Conservation (phyloP, 2,797 vertebrate genomes). For the Orientallactaga sibirica region DNA sequence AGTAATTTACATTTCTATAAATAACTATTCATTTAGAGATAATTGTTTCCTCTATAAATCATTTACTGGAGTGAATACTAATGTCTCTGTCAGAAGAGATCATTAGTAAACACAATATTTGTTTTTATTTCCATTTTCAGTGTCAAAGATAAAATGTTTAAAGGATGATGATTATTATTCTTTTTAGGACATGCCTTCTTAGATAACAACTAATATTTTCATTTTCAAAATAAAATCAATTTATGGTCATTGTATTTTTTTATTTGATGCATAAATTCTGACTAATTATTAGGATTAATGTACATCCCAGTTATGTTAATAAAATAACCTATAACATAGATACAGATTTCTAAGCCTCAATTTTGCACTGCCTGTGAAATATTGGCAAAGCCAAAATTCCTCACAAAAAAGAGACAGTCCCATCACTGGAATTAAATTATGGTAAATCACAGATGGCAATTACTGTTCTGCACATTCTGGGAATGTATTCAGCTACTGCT, state of each 20-base stretch:
- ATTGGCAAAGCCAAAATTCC: conserved; percentile 8
- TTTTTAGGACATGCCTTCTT: conserved; percentile 1
- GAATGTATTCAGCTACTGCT: conserved; percentile 12
- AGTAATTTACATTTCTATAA: conserved; percentile 51
- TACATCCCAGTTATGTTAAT: neutral
- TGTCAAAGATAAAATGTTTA: conserved; percentile 30
- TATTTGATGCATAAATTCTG: neutral
- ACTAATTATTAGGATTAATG: conserved; percentile 43
- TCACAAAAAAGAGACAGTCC: neutral
- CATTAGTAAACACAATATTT: conserved; percentile 10
- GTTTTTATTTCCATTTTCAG: conserved; percentile 31
- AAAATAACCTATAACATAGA: conserved; percentile 7
- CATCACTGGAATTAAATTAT: conserved; percentile 33
- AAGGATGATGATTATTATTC: conserved; percentile 3
- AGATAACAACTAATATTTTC: neutral
- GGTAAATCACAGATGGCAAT: conserved; percentile 6
- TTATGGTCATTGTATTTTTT: neutral
- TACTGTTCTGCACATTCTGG: neutral
- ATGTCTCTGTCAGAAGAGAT: conserved; percentile 9
- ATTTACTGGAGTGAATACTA: conserved; percentile 22
- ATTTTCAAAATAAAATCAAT: conserved; percentile 48
- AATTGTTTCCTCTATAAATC: conserved; percentile 11
- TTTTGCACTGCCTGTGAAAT: neutral
- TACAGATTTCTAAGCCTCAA: conserved; percentile 3
- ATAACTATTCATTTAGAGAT: conserved; percentile 46